A percentile compares a stretch with the other conserved stretches of the same genome.
Conservation (phyloP, 2,797 vertebrate species). For the Schizopygopsis pylzovi region DNA sequence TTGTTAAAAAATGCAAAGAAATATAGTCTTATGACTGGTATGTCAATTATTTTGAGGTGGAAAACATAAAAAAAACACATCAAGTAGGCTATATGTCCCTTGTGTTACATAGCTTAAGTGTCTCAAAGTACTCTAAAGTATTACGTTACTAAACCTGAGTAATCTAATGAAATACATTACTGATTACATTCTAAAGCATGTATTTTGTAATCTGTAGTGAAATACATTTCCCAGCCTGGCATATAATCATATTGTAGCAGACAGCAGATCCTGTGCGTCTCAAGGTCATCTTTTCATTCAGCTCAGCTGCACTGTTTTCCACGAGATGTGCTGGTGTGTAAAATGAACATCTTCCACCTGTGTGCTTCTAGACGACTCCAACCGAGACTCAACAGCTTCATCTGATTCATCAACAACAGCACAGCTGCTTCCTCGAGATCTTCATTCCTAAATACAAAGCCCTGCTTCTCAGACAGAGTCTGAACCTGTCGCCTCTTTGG, state of each 20-base stretch:
- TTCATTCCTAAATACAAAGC: background rate
- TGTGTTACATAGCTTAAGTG: no score
- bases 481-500: background rate
- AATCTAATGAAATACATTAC: no score
- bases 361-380: background rate
- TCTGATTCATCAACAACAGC: conserved; percentile 4
- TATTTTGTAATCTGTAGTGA: no score
- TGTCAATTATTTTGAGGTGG: no score
- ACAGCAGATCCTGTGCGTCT: background rate
- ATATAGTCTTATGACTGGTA: no score
- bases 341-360: conserved; percentile 15
- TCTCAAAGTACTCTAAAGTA: no score
- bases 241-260: background rate
- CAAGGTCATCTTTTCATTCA: conserved; percentile 19
- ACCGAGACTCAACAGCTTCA: background rate
- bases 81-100: no score
- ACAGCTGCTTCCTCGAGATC: background rate
- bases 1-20: no score
- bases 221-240: no score
- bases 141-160: no score
- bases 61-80: no score
- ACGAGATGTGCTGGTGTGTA: background rate
- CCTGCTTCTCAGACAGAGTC: background rate
- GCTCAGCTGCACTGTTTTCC: background rate
- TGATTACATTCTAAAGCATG: no score